These are phyloP conservation scores for Salvelinus namaycush DNA, from an alignment of 2,113 vertebrate genomes.

Conservation along the genomic window DNA sequence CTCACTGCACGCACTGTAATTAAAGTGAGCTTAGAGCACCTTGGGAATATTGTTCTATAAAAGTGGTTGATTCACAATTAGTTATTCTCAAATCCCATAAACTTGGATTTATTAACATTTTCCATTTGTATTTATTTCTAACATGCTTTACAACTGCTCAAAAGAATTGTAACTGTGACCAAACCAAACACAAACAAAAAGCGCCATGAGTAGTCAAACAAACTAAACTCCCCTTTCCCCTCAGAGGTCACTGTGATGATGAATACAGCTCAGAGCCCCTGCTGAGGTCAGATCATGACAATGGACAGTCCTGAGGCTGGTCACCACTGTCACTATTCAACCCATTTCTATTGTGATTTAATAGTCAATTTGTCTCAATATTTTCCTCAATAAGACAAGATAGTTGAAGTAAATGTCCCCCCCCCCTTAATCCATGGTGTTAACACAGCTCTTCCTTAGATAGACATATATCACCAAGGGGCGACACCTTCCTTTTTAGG, in stretches of 20 bases:
- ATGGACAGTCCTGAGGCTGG: slow-evolving; percentile 56
- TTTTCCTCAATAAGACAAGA: slow-evolving; percentile 62
- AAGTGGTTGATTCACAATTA: not conserved
- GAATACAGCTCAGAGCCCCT: slow-evolving; percentile 56
- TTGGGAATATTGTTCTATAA: slow-evolving; percentile 1
- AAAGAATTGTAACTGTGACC: not conserved
- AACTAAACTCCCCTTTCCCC: slow-evolving; percentile 38
- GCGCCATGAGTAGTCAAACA: slow-evolving; percentile 58
- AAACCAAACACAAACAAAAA: slow-evolving; percentile 41
- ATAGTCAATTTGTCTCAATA: slow-evolving; percentile 68
- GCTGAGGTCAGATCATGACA: slow-evolving; percentile 53
- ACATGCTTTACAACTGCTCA: not conserved
- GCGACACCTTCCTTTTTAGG: slow-evolving; percentile 45
- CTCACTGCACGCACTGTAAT: not conserved
- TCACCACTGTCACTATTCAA: slow-evolving; percentile 54
- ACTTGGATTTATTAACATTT: not conserved
- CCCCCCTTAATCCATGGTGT: slow-evolving; percentile 56
- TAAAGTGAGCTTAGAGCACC: slow-evolving; percentile 8
- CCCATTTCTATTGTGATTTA: slow-evolving; percentile 62
- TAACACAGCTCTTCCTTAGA: slow-evolving; percentile 49
- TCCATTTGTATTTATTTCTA: not conserved
- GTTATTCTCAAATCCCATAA: not conserved
- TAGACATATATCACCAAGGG: slow-evolving; percentile 51
- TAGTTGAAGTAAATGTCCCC: slow-evolving; percentile 54
- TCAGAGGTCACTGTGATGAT: slow-evolving; percentile 49